A percentile compares a stretch with the other conserved stretches of the same genome.
Conservation (phyloP, 2,797 vertebrate species). For the Liasis olivaceus region DNA sequence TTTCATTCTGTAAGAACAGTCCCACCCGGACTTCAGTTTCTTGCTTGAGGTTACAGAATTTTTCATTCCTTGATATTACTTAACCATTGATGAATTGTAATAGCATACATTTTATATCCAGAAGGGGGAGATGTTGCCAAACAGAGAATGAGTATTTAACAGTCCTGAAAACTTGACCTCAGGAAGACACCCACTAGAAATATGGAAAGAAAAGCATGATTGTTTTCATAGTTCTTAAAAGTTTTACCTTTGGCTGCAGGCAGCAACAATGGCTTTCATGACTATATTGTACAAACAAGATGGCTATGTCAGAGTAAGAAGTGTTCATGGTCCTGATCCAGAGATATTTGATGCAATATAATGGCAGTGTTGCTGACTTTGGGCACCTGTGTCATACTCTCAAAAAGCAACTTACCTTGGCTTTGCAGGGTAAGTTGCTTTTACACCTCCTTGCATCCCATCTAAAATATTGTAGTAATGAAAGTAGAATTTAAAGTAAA, state of each 20-base stretch:
- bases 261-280: not conserved
- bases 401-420: not conserved
- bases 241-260: not conserved
- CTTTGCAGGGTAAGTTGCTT: no score
- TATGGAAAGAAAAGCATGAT: accelerated
- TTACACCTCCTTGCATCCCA: not conserved
- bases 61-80: not conserved
- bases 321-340: not conserved
- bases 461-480: no score
- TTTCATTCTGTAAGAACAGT: not conserved
- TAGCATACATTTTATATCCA: not conserved
- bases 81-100: not conserved
- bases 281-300: not conserved
- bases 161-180: not conserved
- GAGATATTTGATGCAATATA: not conserved
- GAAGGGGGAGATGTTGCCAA: constrained; percentile 61
- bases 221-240: not conserved
- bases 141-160: not conserved
- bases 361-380: not conserved
- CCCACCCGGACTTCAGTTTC: not conserved
- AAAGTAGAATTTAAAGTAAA: not conserved
- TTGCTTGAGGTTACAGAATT: not conserved
- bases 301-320: not conserved
- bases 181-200: not conserved
- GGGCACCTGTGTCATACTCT: not conserved